Percentiles rank a stretch among this genome's conserved stretches.
phyloP scores from a whole-genome alignment of 2,888 invertebrate species.

The Pollenia griseotomentosa region DNA sequence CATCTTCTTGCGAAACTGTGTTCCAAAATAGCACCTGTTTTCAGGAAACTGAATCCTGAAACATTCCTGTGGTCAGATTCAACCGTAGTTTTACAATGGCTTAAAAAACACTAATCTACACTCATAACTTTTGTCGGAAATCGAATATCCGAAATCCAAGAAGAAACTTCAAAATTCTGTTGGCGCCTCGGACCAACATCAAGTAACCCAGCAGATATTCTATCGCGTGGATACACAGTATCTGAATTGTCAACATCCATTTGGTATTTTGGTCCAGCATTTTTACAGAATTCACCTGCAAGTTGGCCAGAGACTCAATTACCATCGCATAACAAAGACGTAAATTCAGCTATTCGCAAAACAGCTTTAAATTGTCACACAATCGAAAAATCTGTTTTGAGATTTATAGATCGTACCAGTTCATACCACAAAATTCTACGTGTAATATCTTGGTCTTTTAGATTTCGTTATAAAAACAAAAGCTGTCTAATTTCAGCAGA shows the following conservation, averaged over 20 bases:
- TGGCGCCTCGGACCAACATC: constrained; percentile 56
- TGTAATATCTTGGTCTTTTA: constrained; percentile 4
- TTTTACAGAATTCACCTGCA: background rate
- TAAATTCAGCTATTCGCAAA: constrained; percentile 11
- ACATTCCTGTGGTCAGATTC: constrained; percentile 53
- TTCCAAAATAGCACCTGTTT: background rate
- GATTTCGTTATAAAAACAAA: background rate
- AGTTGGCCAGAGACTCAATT: background rate
- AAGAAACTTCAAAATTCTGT: constrained; percentile 27
- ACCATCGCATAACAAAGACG: too few species aligned
- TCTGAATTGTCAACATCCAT: constrained; percentile 4
- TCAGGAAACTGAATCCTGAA: constrained; percentile 30
- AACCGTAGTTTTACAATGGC: constrained; percentile 42
- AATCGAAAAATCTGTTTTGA: background rate
- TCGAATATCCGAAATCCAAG: too few species aligned
- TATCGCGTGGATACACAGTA: constrained; percentile 55
- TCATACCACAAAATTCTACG: background rate
- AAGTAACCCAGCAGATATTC: constrained; percentile 61
- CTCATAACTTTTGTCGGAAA: too few species aligned
- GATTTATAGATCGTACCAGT: background rate
- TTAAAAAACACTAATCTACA: background rate
- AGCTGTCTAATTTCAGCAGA: too few species aligned
- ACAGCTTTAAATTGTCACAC: constrained; percentile 8
- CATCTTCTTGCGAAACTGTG: too few species aligned
- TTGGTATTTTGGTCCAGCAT: constrained; percentile 34